phyloP scores from a whole-genome alignment of 2,113 vertebrate species.

The Morone saxatilis region DNA sequence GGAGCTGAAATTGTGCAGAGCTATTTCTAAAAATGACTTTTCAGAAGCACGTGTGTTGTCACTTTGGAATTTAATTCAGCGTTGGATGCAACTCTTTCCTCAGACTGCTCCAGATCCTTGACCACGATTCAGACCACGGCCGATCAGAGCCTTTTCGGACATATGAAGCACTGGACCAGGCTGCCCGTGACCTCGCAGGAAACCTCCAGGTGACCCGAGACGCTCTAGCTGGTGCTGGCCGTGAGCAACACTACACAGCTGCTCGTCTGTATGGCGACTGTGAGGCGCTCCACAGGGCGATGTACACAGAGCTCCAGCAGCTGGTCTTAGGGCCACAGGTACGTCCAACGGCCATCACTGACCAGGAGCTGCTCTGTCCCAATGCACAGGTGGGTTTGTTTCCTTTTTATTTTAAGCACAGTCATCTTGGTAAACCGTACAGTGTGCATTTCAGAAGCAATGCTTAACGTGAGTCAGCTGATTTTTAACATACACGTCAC shows the following conservation, averaged over 20 bases:
- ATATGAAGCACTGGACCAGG: slow-evolving; percentile 85
- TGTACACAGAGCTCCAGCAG: slow-evolving; percentile 86
- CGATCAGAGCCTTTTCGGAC: slow-evolving; percentile 89
- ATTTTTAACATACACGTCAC: slow-evolving; percentile 41
- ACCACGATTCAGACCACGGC: slow-evolving; percentile 72
- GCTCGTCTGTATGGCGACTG: slow-evolving; percentile 83
- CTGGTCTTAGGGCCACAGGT: slow-evolving; percentile 88
- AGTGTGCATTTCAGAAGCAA: slow-evolving; percentile 10
- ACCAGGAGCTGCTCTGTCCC: slow-evolving; percentile 83
- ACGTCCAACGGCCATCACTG: slow-evolving; percentile 73
- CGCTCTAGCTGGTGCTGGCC: slow-evolving; percentile 76
- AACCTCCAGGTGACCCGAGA: slow-evolving; percentile 80
- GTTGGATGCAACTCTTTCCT: neutral
- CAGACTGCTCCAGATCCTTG: slow-evolving; percentile 91
- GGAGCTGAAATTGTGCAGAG: neutral
- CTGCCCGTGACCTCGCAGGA: slow-evolving; percentile 82
- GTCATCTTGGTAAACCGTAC: neutral
- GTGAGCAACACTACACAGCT: slow-evolving; percentile 81
- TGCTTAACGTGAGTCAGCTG: slow-evolving; percentile 58
- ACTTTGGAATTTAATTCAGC: neutral
- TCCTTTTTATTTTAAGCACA: slow-evolving; percentile 28
- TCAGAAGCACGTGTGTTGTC: neutral
- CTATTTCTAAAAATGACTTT: neutral
- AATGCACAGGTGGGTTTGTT: slow-evolving; percentile 84
- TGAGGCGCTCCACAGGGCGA: slow-evolving; percentile 80